Conservation (phyloP, 2,888 invertebrate species). For the Liodrosophila aerea region DNA sequence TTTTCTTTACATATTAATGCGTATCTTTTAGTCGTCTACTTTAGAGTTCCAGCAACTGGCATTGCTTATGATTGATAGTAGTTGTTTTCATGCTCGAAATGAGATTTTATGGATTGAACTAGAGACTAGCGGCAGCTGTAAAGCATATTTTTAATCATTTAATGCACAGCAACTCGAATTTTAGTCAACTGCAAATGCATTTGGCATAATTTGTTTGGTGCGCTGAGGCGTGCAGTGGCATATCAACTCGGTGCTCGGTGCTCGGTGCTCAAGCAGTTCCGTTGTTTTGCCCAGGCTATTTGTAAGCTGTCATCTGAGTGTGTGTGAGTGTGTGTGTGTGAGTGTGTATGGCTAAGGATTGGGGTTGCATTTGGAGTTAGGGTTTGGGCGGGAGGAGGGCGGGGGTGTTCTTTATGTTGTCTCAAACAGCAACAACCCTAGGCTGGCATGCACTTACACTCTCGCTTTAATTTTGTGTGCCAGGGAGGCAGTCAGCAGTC, state of each 20-base stretch:
- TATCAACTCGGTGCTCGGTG: no score
- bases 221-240: conserved; percentile 54
- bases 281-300: conserved; percentile 25
- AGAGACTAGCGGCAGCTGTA: conserved; percentile 15
- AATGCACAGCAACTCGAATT: conserved; percentile 51
- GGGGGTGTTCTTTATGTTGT: no score
- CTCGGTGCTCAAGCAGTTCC: conserved; percentile 8
- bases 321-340: no score
- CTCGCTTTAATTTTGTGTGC: conserved; percentile 73
- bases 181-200: conserved; percentile 61
- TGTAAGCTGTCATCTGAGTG: conserved; percentile 53
- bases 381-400: no score
- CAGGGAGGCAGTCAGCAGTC: no score
- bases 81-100: neutral
- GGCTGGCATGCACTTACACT: conserved; percentile 51
- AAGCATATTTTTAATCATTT: conserved; percentile 58
- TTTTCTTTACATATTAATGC: neutral
- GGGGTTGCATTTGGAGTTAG: no score
- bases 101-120: conserved; percentile 23
- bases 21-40: neutral
- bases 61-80: neutral
- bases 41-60: neutral
- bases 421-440: conserved; percentile 40
- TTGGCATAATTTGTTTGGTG: conserved; percentile 74
- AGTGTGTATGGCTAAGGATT: conserved; percentile 1